phyloP scores from a whole-genome alignment of 1,140 invertebrate species.

The Marisa cornuarietis region DNA sequence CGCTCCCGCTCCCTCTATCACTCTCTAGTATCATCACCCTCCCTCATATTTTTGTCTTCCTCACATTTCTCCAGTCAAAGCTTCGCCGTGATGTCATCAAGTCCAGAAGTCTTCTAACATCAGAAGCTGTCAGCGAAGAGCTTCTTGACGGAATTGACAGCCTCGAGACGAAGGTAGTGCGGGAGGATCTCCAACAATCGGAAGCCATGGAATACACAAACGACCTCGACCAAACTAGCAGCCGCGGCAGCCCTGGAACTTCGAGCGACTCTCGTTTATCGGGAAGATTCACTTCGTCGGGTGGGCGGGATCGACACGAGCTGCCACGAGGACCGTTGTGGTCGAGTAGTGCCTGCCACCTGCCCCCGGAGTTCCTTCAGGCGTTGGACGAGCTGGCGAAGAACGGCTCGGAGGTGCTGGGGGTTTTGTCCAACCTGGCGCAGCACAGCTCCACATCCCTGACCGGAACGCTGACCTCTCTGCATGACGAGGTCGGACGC shows the following conservation, averaged over 20 bases:
- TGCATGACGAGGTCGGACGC: conserved; percentile 39
- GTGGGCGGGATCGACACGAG: not conserved
- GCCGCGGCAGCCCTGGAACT: not conserved
- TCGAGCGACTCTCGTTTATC: no score
- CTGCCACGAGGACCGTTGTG: not conserved
- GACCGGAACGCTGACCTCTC: conserved; percentile 29
- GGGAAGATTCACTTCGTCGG: not conserved
- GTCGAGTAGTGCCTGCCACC: not conserved
- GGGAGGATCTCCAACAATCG: not conserved
- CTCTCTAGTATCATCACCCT: no score
- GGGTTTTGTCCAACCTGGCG: conserved; percentile 39
- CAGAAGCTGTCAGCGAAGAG: not conserved
- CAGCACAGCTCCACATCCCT: conserved; percentile 38
- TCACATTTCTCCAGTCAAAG: not conserved
- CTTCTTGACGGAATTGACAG: not conserved
- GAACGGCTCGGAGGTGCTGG: conserved; percentile 36
- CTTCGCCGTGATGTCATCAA: conserved; percentile 10
- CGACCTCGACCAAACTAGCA: not conserved
- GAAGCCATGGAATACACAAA: conserved; percentile 3
- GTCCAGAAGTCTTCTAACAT: not conserved
- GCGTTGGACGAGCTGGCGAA: conserved; percentile 29
- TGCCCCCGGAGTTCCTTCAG: conserved; percentile 16
- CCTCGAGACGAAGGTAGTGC: not conserved
- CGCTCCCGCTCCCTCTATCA: no score
- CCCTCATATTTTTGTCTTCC: no score